Base-by-base conservation (phyloP, 2,113 vertebrate species). In the Poeciliopsis turrubarensis region DNA sequence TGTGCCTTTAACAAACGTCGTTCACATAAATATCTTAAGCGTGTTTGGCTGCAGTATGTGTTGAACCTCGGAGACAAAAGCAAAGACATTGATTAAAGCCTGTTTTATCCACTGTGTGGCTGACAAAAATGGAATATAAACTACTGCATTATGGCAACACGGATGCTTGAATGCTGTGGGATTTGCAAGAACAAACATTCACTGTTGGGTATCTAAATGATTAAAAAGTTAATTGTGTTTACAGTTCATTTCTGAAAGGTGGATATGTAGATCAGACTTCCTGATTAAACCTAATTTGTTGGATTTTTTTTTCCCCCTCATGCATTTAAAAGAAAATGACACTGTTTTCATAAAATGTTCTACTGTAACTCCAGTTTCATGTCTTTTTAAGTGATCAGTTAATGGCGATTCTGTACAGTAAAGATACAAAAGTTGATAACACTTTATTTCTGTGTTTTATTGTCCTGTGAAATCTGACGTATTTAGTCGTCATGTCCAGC, bases 331-430 rank as follows among this genome's bases (percentile, higher is more conserved):
- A 68, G 41, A 69, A 41, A 61, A 39, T 10, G 17, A 9, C 9
- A 7, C 41, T 22, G 54, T 60, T 22, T 26, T 66, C 7, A 74
- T 25, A 14, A 78, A 54, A n/a, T 34, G 5, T 60, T n/a, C 51
- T 57, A 25, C 51, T n/a, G 51, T 57, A 54, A 54, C 6, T 30
- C 15, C 29, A 62, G 12, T 62, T 65, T 62, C 2, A 63, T 39
- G 61, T 51, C 34, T 11, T 34, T 27, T 12, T 5, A 19, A 32
- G 8, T 29, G 12, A 14, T 12, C 6, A 31, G 61, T 73, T 34
- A 68, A 65, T 73, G 31, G 30, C 39, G 60, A 26, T 60, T 77
- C 30, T 81, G 47, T 77, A 37, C 25, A 47, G 41, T 25, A 57
- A 57, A 57, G 7, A 9, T n/a, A 8, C 2, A 67, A 19, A 34